Conservation (phyloP, 2,888 invertebrate genomes). For the Labia minor region DNA sequence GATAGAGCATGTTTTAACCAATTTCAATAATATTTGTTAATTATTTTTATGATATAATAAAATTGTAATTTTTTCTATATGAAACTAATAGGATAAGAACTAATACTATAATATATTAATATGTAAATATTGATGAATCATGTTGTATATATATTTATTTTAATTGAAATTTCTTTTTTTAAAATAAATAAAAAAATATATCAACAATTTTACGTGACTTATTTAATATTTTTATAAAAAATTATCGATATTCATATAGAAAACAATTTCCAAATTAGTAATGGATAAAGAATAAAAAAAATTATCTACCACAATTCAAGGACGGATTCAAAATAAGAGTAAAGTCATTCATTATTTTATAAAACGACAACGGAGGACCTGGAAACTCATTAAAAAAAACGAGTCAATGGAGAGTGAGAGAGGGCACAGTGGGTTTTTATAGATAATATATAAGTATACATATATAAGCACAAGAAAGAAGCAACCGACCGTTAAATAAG, state of each 20-base stretch:
- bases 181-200: neutral
- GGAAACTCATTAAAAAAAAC: slow-evolving; percentile 13
- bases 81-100: too few species aligned
- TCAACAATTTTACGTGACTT: neutral
- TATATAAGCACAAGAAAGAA: neutral
- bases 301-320: neutral
- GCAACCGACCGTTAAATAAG: neutral
- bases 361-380: neutral
- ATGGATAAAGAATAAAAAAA: neutral
- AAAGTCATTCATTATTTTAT: slow-evolving; percentile 3
- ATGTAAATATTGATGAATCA: slow-evolving; percentile 2
- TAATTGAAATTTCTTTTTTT: neutral
- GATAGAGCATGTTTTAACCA: too few species aligned
- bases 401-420: neutral
- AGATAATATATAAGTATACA: neutral
- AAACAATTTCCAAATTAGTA: slow-evolving; percentile 2
- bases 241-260: neutral
- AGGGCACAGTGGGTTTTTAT: neutral
- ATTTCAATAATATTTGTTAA: too few species aligned
- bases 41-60: too few species aligned
- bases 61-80: too few species aligned
- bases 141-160: neutral
- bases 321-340: neutral
- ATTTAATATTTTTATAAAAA: neutral
- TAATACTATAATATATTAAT: too few species aligned